Evolutionary conservation across 1,140 invertebrate species (phyloP).

Genomic region (Antheraea pernyi): DNA sequence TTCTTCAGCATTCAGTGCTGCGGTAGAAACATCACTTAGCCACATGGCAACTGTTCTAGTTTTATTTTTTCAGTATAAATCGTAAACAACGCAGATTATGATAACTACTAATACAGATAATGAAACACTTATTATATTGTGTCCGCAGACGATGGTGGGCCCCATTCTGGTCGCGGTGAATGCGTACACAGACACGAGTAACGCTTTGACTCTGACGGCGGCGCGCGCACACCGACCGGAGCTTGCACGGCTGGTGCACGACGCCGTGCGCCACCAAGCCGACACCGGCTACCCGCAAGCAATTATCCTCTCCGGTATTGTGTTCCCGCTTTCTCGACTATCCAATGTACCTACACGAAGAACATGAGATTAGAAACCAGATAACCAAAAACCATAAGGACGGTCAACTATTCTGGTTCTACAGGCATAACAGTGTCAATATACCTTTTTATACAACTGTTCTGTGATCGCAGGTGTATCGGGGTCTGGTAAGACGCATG

Average conservation of each 20-base stretch:
- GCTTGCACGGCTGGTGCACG: slow-evolving; percentile 92
- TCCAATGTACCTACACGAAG: too few relatives aligned
- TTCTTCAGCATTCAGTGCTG: too few relatives aligned
- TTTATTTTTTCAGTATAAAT: too few relatives aligned
- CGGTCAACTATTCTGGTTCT: too few relatives aligned
- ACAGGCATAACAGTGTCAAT: too few relatives aligned
- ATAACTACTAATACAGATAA: too few relatives aligned
- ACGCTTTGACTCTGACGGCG: slow-evolving; percentile 92
- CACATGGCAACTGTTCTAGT: too few relatives aligned
- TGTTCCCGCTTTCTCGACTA: neutral
- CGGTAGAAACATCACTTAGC: too few relatives aligned
- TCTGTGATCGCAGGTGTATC: slow-evolving; percentile 83
- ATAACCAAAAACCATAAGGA: too few relatives aligned
- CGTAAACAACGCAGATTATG: too few relatives aligned
- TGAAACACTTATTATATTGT: neutral
- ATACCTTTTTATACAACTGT: neutral
- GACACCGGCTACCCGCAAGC: slow-evolving; percentile 97
- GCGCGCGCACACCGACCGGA: slow-evolving; percentile 88
- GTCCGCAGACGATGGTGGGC: slow-evolving; percentile 92
- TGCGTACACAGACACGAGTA: slow-evolving; percentile 91
- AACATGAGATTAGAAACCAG: too few relatives aligned
- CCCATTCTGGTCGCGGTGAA: slow-evolving; percentile 94
- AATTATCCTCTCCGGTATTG: slow-evolving; percentile 85
- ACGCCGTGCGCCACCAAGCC: slow-evolving; percentile 94
- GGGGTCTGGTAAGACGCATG: slow-evolving; percentile 97